Evolutionary conservation across 2,113 vertebrate genomes (phyloP).

Genomic region (Sinocyclocheilus anophthalmus): DNA sequence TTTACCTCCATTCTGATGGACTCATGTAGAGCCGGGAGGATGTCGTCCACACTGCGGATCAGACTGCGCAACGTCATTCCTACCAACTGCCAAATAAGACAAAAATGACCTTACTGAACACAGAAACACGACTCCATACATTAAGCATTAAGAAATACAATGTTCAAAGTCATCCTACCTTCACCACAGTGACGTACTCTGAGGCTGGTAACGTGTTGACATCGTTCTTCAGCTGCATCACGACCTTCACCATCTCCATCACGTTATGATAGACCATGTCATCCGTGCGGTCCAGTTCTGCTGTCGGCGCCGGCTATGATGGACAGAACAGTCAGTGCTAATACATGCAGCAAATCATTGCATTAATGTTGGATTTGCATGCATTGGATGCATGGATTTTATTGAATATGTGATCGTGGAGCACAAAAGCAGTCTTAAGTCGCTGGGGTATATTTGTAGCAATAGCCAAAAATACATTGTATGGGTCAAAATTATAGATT

Average conservation of each 20-base stretch:
- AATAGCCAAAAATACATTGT: too few relatives aligned
- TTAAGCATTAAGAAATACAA: not conserved
- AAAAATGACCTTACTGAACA: constrained; percentile 3
- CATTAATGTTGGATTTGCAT: not conserved
- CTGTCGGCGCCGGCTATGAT: constrained; percentile 76
- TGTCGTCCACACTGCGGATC: constrained; percentile 86
- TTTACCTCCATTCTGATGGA: constrained; percentile 85
- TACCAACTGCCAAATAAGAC: constrained; percentile 73
- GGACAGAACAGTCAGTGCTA: constrained; percentile 7
- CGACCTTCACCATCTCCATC: constrained; percentile 89
- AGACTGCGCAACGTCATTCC: constrained; percentile 85
- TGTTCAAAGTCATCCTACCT: constrained; percentile 63
- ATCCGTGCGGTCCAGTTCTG: constrained; percentile 88
- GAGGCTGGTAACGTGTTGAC: constrained; percentile 80
- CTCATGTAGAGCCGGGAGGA: constrained; percentile 82
- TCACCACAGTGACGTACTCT: constrained; percentile 85
- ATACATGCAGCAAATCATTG: not conserved
- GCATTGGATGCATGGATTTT: not conserved
- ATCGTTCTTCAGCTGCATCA: constrained; percentile 90
- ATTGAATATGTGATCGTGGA: not conserved
- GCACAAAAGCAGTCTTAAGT: too few relatives aligned
- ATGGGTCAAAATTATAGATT: too few relatives aligned
- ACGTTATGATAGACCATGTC: constrained; percentile 86
- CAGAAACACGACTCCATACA: not conserved
- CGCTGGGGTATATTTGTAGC: too few relatives aligned